Evolutionary conservation across 2,113 vertebrate species (phyloP), one percentile per base, ranked within the genome.

Genomic region (Merops nubicus): DNA sequence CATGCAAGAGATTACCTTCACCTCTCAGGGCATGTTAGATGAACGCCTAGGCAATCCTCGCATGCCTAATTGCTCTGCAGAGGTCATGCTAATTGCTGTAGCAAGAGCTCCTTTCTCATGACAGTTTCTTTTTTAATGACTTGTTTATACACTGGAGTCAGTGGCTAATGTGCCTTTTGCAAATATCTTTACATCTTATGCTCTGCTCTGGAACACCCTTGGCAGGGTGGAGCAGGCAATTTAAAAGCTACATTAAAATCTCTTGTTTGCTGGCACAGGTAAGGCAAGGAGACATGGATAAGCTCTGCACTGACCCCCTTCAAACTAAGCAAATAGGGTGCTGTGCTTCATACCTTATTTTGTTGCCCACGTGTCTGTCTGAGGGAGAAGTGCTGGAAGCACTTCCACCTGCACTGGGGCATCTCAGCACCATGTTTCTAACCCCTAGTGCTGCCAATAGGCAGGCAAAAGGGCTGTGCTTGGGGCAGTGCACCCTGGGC

Each of bases 331-430:
- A 1, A 79, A 75, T 21, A 2, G 3, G 8, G 36, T 19, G 11
- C 36, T 51, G 29, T 10, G 26, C 22, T 57, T 68, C 62, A 11
- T 17, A 9, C 36, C 43, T 15, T 5, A 2, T 22, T 40, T 43
- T 43, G 7, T 4, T 29, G 62, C 29, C 42, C 17, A 13, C 23
- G 17, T 1, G 0, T 19, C 28, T 53, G 18, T 21, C 23, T 23
- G 20, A 60, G 23, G 13, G 22, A 81, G 33, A 45, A 34, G 22
- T 12, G 9, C 31, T 15, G 48, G 63, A 50, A 38, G 5, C 1
- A 1, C 34, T 74, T 45, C 67, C 21, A 20, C 20, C 48, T 1
- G 0, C 12, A 2, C 43, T 18, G 23, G 12, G 47, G 42, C 51
- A 31, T 67, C 17, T 62, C 36, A 33, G n/a, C 12, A 15, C 62